Conservation (phyloP, 2,888 invertebrate species). For the Dione juno region DNA sequence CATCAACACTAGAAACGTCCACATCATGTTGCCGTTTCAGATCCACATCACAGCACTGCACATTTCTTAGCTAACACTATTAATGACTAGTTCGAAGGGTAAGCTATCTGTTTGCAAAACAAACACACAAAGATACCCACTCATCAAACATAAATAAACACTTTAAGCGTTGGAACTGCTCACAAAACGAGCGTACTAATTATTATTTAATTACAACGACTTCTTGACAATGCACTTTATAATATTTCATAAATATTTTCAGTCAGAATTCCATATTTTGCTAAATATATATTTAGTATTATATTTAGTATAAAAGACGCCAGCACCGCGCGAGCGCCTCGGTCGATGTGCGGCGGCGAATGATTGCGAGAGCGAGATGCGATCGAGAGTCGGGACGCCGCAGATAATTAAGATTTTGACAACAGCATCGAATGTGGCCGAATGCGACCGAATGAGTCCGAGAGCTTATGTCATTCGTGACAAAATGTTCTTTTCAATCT, state of each 20-base stretch:
- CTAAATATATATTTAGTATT: slow-evolving; percentile 53
- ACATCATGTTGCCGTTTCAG: slow-evolving; percentile 52
- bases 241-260: slow-evolving; percentile 54
- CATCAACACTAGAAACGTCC: slow-evolving; percentile 52
- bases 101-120: slow-evolving; percentile 76
- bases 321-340: slow-evolving; percentile 45
- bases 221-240: slow-evolving; percentile 42
- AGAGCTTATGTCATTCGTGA: neutral
- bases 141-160: slow-evolving; percentile 72
- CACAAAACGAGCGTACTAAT: slow-evolving; percentile 23
- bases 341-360: slow-evolving; percentile 50
- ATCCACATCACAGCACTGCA: slow-evolving; percentile 40
- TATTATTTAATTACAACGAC: slow-evolving; percentile 3
- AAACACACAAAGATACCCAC: slow-evolving; percentile 70
- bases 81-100: slow-evolving; percentile 54
- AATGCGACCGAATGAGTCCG: neutral
- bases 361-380: slow-evolving; percentile 1
- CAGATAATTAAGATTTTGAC: slow-evolving; percentile 2
- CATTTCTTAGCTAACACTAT: slow-evolving; percentile 45
- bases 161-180: slow-evolving; percentile 35
- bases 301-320: slow-evolving; percentile 50
- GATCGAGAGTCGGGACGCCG: neutral
- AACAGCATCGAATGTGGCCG: neutral
- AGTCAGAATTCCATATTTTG: slow-evolving; percentile 65
- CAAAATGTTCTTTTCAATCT: too few species aligned